A percentile compares a stretch with the other conserved stretches of the same genome.
These are phyloP conservation scores for Dryoscopus gambensis DNA, from an alignment of 2,113 vertebrate genomes.

Conservation along the genomic window DNA sequence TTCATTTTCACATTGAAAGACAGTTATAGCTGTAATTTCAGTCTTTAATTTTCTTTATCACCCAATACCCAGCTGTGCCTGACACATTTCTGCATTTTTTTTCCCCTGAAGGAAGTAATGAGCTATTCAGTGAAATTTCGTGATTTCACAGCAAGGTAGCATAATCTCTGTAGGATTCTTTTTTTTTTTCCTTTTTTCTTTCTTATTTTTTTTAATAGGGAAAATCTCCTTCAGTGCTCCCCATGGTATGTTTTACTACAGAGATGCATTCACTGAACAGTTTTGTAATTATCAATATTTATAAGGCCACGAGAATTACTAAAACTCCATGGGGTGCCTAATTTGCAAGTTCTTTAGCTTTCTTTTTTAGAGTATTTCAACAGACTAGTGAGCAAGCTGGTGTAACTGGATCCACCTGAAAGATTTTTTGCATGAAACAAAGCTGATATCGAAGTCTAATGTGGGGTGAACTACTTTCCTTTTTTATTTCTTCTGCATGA, in stretches of 20 bases:
- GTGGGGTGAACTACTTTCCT: fast-evolving
- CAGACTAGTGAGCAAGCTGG: neutral
- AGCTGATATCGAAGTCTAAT: neutral
- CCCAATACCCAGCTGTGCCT: neutral
- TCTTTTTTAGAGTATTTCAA: neutral
- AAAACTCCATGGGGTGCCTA: neutral
- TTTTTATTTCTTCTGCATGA: neutral
- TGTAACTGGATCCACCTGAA: neutral
- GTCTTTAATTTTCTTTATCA: neutral
- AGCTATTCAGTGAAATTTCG: neutral
- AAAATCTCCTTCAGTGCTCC: neutral
- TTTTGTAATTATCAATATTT: neutral
- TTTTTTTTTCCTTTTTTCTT: too few relatives aligned
- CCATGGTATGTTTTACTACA: neutral
- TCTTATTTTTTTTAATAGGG: neutral
- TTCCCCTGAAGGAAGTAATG: neutral
- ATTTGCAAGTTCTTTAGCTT: neutral
- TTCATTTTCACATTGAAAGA: neutral
- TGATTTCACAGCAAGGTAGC: neutral
- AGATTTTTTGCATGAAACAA: neutral
- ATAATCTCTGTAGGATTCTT: neutral
- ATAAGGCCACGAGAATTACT: neutral
- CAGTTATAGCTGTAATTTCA: neutral
- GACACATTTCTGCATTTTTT: neutral
- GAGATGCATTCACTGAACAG: neutral